Evolutionary conservation across 2,797 vertebrate species (phyloP).

Genomic region (Hoplostethus mediterraneus): DNA sequence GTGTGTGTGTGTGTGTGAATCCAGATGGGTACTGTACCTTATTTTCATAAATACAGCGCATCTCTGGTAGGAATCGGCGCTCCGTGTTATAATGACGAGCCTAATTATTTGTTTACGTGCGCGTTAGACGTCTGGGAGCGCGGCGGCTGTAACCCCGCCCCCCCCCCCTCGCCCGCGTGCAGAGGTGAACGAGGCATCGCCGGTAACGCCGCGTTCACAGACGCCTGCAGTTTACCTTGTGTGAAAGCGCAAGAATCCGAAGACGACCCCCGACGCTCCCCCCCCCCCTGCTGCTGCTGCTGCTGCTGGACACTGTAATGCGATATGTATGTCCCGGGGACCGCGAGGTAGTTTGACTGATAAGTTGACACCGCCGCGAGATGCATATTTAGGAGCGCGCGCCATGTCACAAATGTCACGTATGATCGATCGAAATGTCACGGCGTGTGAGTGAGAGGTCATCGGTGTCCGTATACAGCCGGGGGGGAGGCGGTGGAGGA

Average conservation of each 20-base stretch:
- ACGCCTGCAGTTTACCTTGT: slow-evolving; percentile 36
- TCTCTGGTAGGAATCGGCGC: slow-evolving; percentile 24
- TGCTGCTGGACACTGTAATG: slow-evolving; percentile 51
- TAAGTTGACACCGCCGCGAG: slow-evolving; percentile 66
- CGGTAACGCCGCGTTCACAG: slow-evolving; percentile 13
- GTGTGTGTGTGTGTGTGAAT: slow-evolving; percentile 44
- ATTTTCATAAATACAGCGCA: slow-evolving; percentile 25
- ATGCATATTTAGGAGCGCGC: slow-evolving; percentile 67
- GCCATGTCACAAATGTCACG: slow-evolving; percentile 77
- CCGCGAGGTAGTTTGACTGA: slow-evolving; percentile 65
- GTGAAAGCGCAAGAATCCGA: slow-evolving; percentile 40
- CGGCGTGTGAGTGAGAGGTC: slow-evolving; percentile 71
- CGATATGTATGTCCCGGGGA: slow-evolving; percentile 65
- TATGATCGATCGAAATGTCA: slow-evolving; percentile 69
- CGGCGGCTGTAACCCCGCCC: not conserved
- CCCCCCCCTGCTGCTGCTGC: too few species aligned
- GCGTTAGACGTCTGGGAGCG: slow-evolving; percentile 24
- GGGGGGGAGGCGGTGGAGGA: not conserved
- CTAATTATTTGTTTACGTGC: slow-evolving; percentile 38
- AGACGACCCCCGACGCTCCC: not conserved
- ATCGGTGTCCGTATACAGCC: slow-evolving; percentile 71
- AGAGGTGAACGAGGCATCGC: slow-evolving; percentile 24
- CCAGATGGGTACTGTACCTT: slow-evolving; percentile 63
- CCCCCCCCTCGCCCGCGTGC: not conserved
- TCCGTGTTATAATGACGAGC: slow-evolving; percentile 33